Evolutionary conservation across 2,888 invertebrate genomes (phyloP).

Genomic region (Oegoconia quadripuncta): DNA sequence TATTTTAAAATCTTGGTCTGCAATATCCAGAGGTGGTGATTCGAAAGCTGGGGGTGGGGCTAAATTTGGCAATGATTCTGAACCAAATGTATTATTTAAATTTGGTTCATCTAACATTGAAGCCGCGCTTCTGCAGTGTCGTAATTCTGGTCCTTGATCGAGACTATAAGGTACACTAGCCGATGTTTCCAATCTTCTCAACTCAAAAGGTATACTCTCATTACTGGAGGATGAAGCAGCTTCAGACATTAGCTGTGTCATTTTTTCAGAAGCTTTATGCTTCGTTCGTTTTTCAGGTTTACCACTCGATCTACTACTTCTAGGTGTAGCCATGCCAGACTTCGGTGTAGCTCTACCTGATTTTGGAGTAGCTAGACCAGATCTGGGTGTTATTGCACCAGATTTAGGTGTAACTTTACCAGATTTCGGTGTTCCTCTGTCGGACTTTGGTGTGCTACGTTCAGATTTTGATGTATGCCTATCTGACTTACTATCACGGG

Average conservation of each 20-base stretch:
- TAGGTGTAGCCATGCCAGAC: constrained; percentile 73
- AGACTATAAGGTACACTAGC: constrained; percentile 83
- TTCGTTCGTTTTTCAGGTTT: constrained; percentile 69
- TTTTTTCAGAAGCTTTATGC: constrained; percentile 73
- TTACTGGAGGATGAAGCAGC: constrained; percentile 81
- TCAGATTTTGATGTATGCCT: constrained; percentile 70
- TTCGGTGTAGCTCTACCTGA: constrained; percentile 66
- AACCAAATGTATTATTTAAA: constrained; percentile 73
- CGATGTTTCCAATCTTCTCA: constrained; percentile 77
- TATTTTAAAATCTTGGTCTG: constrained; percentile 73
- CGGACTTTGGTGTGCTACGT: constrained; percentile 70
- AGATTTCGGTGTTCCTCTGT: constrained; percentile 63
- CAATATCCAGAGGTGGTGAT: constrained; percentile 73
- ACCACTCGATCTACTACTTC: constrained; percentile 77
- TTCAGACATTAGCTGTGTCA: constrained; percentile 74
- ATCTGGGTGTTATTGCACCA: constrained; percentile 62
- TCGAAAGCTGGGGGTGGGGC: constrained; percentile 81
- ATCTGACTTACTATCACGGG: constrained; percentile 72
- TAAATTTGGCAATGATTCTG: constrained; percentile 86
- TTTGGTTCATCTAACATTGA: constrained; percentile 79
- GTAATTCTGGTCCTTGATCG: constrained; percentile 69
- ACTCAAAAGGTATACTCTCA: constrained; percentile 73
- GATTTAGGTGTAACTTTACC: constrained; percentile 69
- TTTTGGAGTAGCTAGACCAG: constrained; percentile 67
- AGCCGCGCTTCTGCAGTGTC: constrained; percentile 79